Conservation (phyloP, 1,140 invertebrate species). For the Bilobella aurantiaca region DNA sequence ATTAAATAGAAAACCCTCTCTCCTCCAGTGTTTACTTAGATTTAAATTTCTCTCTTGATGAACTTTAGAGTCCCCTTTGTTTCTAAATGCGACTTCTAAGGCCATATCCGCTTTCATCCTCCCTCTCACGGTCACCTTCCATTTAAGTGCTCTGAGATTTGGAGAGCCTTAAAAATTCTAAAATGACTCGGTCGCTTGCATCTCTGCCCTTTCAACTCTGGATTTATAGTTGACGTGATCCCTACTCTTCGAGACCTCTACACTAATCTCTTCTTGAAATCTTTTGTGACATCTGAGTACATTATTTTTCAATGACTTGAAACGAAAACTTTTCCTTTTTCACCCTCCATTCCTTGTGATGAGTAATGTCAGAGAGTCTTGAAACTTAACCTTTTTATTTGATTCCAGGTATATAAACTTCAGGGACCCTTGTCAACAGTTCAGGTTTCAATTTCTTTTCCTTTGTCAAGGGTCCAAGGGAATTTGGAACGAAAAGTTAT, state of each 20-base stretch:
- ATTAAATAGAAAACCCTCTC: background rate
- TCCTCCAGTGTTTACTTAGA: background rate
- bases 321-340: background rate
- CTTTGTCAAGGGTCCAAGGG: background rate
- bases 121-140: background rate
- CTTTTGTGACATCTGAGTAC: slow-evolving; percentile 1
- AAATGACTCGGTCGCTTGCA: background rate
- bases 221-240: slow-evolving; percentile 1
- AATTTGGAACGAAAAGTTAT: background rate
- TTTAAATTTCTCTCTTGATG: background rate
- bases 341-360: background rate
- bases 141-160: background rate
- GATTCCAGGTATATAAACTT: background rate
- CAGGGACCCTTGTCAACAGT: background rate
- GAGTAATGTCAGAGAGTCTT: background rate
- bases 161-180: background rate
- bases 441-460: background rate
- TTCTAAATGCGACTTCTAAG: background rate
- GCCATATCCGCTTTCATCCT: slow-evolving; percentile 3
- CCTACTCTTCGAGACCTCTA: background rate
- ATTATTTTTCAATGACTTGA: background rate
- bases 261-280: slow-evolving; percentile 1
- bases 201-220: background rate
- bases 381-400: slow-evolving; percentile 3
- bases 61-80: background rate